These are phyloP conservation scores for Chymomyza amoena DNA, from an alignment of 2,888 invertebrate genomes.

Conservation along the genomic window DNA sequence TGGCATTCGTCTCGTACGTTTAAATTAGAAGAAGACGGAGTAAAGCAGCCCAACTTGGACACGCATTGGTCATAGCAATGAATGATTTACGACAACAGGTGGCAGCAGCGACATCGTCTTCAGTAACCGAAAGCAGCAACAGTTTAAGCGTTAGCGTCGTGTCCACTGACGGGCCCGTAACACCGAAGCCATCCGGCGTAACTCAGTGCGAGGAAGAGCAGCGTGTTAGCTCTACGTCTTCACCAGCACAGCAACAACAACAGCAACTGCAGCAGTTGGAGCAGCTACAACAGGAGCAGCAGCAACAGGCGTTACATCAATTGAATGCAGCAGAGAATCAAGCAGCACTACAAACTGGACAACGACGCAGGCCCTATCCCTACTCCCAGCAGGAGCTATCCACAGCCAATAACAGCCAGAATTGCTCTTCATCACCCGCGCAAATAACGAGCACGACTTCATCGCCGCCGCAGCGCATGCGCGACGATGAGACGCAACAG, in stretches of 20 bases:
- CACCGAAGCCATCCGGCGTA: slow-evolving; percentile 26
- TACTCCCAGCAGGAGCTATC: slow-evolving; percentile 19
- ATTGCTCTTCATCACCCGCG: slow-evolving; percentile 60
- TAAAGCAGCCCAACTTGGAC: neutral
- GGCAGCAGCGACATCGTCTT: slow-evolving; percentile 71
- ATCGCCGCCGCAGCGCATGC: slow-evolving; percentile 66
- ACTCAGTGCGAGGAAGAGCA: slow-evolving; percentile 17
- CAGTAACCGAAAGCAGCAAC: slow-evolving; percentile 41
- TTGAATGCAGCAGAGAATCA: slow-evolving; percentile 42
- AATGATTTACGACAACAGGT: slow-evolving; percentile 71
- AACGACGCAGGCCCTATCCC: neutral
- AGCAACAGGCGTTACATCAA: slow-evolving; percentile 36
- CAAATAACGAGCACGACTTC: slow-evolving; percentile 77
- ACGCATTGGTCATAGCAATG: slow-evolving; percentile 48
- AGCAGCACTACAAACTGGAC: neutral
- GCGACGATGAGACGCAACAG: slow-evolving; percentile 62
- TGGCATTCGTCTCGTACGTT: neutral
- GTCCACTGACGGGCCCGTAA: slow-evolving; percentile 18
- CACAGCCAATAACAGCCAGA: slow-evolving; percentile 31
- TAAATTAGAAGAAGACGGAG: neutral
- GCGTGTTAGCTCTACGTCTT: slow-evolving; percentile 17
- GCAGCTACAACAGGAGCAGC: slow-evolving; percentile 11
- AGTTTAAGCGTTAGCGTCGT: slow-evolving; percentile 19
- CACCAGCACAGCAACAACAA: slow-evolving; percentile 18
- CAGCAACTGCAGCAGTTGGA: neutral